phyloP scores from a whole-genome alignment of 2,113 vertebrate species.

The Casuarius casuarius region DNA sequence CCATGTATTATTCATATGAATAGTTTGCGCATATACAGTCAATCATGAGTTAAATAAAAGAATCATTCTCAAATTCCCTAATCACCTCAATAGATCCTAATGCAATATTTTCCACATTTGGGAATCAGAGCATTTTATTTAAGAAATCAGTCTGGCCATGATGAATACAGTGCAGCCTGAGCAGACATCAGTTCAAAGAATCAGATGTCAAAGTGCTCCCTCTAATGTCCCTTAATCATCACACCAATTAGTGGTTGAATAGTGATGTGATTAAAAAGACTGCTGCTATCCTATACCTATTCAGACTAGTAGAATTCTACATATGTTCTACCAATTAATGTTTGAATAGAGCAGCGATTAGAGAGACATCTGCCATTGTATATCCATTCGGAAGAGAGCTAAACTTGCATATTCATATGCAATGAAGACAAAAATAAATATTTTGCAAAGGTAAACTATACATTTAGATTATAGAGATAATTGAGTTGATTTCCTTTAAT shows the following conservation, averaged over 20 bases:
- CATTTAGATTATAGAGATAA: slow-evolving; percentile 71
- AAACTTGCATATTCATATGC: slow-evolving; percentile 73
- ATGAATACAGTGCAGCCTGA: slow-evolving; percentile 61
- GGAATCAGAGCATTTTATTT: slow-evolving; percentile 71
- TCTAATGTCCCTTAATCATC: slow-evolving; percentile 82
- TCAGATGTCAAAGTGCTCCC: slow-evolving; percentile 82
- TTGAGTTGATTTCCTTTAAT: slow-evolving; percentile 73
- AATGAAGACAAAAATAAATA: slow-evolving; percentile 76
- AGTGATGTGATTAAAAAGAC: slow-evolving; percentile 81
- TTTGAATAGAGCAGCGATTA: slow-evolving; percentile 78
- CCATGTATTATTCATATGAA: slow-evolving; percentile 69
- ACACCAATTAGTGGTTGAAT: slow-evolving; percentile 81
- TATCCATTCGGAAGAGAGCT: slow-evolving; percentile 68
- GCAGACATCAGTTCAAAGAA: slow-evolving; percentile 78
- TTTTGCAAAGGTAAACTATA: slow-evolving; percentile 80
- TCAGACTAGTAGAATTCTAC: slow-evolving; percentile 74
- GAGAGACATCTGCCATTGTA: slow-evolving; percentile 79
- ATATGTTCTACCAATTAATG: slow-evolving; percentile 78
- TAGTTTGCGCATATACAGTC: slow-evolving; percentile 60
- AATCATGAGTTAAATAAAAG: slow-evolving; percentile 70
- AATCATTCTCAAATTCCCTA: slow-evolving; percentile 71
- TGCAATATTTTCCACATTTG: slow-evolving; percentile 73
- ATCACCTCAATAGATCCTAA: slow-evolving; percentile 73
- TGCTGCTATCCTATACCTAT: slow-evolving; percentile 80
- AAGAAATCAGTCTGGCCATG: slow-evolving; percentile 71